These are phyloP conservation scores for Philonicus albiceps DNA, from an alignment of 2,888 invertebrate species.

Conservation along the genomic window DNA sequence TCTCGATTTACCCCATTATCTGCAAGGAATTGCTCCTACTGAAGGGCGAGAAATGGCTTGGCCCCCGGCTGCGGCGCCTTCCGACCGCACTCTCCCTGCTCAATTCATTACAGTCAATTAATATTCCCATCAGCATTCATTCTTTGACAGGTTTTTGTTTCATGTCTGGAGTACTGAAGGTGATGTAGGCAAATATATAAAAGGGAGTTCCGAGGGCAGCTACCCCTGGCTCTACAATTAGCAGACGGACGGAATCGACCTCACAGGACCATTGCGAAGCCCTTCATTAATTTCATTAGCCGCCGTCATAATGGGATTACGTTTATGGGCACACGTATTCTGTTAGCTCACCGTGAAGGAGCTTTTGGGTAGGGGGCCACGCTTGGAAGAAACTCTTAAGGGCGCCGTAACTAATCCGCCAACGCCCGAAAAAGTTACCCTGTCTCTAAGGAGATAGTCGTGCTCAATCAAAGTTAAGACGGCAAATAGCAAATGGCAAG, in stretches of 20 bases:
- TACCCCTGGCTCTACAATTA: neutral
- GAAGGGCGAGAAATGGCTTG: neutral
- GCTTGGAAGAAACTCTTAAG: neutral
- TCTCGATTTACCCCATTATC: constrained; percentile 8
- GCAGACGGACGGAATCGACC: neutral
- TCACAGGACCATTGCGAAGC: neutral
- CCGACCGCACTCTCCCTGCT: neutral
- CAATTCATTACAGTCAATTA: constrained; percentile 47
- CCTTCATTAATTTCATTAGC: constrained; percentile 45
- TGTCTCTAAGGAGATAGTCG: neutral
- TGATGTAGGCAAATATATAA: neutral
- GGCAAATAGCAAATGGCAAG: neutral
- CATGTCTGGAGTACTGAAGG: constrained; percentile 1
- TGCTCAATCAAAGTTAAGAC: constrained; percentile 17
- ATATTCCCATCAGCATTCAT: constrained; percentile 46
- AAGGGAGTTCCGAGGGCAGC: neutral
- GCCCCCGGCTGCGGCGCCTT: neutral
- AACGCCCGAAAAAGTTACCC: neutral
- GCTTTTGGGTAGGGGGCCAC: neutral
- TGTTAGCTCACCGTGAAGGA: constrained; percentile 24
- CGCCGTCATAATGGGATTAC: constrained; percentile 41
- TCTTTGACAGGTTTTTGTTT: constrained; percentile 38
- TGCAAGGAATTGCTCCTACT: neutral
- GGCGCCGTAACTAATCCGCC: constrained; percentile 1
- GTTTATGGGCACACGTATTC: constrained; percentile 47